phyloP scores from a whole-genome alignment of 2,888 invertebrate genomes.

The Stenodema calcarata region DNA sequence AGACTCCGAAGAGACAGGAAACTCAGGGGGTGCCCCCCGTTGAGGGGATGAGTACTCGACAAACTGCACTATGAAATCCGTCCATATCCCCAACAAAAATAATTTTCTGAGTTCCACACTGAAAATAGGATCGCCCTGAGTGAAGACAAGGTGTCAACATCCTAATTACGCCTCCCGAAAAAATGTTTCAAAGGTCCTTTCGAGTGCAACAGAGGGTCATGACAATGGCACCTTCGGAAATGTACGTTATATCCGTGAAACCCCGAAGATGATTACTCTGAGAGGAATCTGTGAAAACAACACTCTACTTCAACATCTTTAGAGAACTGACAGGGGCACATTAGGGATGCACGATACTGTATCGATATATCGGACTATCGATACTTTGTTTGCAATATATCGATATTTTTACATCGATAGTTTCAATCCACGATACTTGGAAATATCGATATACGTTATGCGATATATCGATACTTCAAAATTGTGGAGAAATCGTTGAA shows the following conservation, averaged over 20 bases:
- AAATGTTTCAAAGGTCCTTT: not conserved
- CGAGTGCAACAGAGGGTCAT: not conserved
- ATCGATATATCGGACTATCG: no score
- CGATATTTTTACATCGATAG: no score
- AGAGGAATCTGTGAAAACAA: not conserved
- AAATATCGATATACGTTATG: no score
- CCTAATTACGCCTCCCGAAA: not conserved
- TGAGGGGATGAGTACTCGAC: not conserved
- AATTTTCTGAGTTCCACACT: not conserved
- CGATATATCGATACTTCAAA: no score
- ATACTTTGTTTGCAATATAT: no score
- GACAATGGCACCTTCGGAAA: not conserved
- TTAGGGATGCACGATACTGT: no score
- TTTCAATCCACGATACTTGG: no score
- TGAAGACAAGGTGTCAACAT: not conserved
- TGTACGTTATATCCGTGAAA: not conserved
- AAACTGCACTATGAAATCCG: not conserved
- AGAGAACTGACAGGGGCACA: not conserved
- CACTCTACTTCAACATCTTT: constrained; percentile 4
- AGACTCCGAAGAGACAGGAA: not conserved
- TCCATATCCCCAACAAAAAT: not conserved
- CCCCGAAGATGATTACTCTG: not conserved
- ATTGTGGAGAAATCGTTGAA: no score
- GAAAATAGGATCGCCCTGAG: not conserved
- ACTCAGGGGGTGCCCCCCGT: constrained; percentile 1